Base-by-base conservation (phyloP, 2,888 invertebrate genomes). In the Tetrapedia diversipes region DNA sequence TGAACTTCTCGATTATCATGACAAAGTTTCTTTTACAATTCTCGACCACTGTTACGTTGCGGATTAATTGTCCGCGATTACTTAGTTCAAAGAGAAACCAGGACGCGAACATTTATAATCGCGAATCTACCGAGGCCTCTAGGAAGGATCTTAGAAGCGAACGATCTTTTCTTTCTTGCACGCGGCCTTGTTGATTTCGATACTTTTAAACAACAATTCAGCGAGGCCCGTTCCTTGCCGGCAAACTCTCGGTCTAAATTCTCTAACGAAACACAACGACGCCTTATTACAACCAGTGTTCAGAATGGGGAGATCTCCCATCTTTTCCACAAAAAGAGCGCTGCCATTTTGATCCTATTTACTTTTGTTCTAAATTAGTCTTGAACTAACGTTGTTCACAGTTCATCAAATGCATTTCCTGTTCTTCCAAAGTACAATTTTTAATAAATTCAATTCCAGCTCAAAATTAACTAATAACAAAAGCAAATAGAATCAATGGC, bases 121-220 rank as follows among this genome's bases (percentile, higher is more conserved):
- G 49, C 45, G 37, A 34, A 54, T 63, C 57, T 59, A 39, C 37
- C n/a, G 67, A 24, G 51, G 71, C 29, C 75, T 78, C 78, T 57
- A 66, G 60, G 74, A 75, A 75, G 71, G 60, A 70, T 61, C 54
- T 69, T 64, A 76, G 56, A 45, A 8, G 16, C 19, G 19, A 24
- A 22, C 56, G 53, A 57, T 78, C 66, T 69, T 68, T 56, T 61
- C 65, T 60, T 53, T 63, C 57, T 47, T 32, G 22, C 16, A 8
- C 24, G 19, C 51, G 78, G 78, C 81, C 77, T 81, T 81, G 71
- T 32, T 43, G 22, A 32, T 54, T 41, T 60, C 45, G 34, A 10
- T 49, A 19, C 22, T 63, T 54, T 68, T 72, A 59, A 79, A 70
- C 14, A 57, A 54, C 47, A 64, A 66, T 67, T 60, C 41, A 41